A percentile compares a stretch with the other conserved stretches of the same genome.
Evolutionary conservation across 2,888 invertebrate species (phyloP).

Genomic region (Cataglyphis livida): DNA sequence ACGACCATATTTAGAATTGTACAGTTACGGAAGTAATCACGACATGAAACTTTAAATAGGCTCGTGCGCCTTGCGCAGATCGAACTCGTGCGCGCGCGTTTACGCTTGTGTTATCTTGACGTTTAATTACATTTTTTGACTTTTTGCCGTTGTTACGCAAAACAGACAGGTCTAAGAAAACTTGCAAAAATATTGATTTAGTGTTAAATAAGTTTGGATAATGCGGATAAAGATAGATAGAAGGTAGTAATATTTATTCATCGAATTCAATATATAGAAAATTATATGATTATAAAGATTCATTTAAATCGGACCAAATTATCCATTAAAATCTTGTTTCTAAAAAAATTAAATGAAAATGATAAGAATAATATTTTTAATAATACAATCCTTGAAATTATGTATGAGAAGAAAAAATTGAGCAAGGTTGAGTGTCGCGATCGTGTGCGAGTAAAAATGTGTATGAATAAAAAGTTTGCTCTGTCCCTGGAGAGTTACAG

Average conservation of each 20-base stretch:
- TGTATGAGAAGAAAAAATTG: not conserved
- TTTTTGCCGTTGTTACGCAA: slow-evolving; percentile 28
- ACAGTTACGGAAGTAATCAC: slow-evolving; percentile 67
- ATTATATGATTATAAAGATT: not conserved
- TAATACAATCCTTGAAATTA: not conserved
- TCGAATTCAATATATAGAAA: not conserved
- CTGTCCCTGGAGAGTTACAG: slow-evolving; percentile 55
- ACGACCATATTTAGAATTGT: slow-evolving; percentile 75
- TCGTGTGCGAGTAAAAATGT: slow-evolving; percentile 38
- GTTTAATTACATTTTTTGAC: slow-evolving; percentile 42
- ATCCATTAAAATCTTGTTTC: not conserved
- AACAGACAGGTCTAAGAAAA: slow-evolving; percentile 24
- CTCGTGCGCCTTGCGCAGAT: slow-evolving; percentile 37
- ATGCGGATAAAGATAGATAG: not conserved
- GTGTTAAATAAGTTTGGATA: not conserved
- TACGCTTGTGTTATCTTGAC: slow-evolving; percentile 37
- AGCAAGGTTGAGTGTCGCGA: slow-evolving; percentile 20
- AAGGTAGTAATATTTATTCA: not conserved
- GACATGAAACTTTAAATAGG: slow-evolving; percentile 70
- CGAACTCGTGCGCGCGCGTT: slow-evolving; percentile 53
- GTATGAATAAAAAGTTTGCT: slow-evolving; percentile 47
- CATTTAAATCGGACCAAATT: not conserved
- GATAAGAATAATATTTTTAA: slow-evolving; percentile 13
- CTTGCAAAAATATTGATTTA: slow-evolving; percentile 25
- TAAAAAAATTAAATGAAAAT: not conserved